Evolutionary conservation across 2,797 vertebrate genomes (phyloP).

Genomic region (Cercopithecus petaurista): DNA sequence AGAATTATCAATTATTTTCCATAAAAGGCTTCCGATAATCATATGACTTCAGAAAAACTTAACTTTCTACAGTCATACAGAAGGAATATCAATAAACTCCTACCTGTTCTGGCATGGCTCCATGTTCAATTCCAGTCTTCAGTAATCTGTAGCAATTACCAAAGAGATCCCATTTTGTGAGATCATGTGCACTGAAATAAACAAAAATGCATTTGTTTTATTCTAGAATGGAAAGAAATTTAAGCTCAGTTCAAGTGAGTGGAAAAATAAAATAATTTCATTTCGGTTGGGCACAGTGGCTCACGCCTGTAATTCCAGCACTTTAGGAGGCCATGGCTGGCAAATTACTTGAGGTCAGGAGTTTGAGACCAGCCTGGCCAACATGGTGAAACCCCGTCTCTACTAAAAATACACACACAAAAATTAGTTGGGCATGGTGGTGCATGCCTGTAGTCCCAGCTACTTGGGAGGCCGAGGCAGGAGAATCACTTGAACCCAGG

Average conservation of each 20-base stretch:
- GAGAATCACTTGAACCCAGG: background rate
- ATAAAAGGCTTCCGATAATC: slow-evolving; percentile 25
- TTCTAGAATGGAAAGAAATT: slow-evolving; percentile 8
- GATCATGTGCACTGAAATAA: slow-evolving; percentile 93
- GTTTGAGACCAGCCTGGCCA: background rate
- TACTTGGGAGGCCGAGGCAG: background rate
- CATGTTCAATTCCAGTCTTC: slow-evolving; percentile 98
- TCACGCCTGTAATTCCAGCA: background rate
- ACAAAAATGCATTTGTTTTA: slow-evolving; percentile 75
- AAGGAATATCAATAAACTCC: slow-evolving; percentile 9
- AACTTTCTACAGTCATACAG: slow-evolving; percentile 40
- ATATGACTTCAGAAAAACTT: background rate
- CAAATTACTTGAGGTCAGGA: background rate
- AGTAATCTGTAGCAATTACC: slow-evolving; percentile 98
- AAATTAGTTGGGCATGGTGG: background rate
- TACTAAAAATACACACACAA: background rate
- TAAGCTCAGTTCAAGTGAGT: slow-evolving; percentile 2
- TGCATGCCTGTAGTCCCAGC: background rate
- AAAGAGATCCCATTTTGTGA: slow-evolving; percentile 99
- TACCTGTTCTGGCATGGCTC: slow-evolving; percentile 99
- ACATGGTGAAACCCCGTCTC: background rate
- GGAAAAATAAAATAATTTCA: slow-evolving; percentile 39
- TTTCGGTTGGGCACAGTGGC: background rate
- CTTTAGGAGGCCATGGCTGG: background rate
- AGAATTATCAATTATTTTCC: slow-evolving; percentile 26